Evolutionary conservation across 1,140 invertebrate genomes (phyloP), one percentile per base, ranked within the genome.

Genomic region (Papilio glaucus): DNA sequence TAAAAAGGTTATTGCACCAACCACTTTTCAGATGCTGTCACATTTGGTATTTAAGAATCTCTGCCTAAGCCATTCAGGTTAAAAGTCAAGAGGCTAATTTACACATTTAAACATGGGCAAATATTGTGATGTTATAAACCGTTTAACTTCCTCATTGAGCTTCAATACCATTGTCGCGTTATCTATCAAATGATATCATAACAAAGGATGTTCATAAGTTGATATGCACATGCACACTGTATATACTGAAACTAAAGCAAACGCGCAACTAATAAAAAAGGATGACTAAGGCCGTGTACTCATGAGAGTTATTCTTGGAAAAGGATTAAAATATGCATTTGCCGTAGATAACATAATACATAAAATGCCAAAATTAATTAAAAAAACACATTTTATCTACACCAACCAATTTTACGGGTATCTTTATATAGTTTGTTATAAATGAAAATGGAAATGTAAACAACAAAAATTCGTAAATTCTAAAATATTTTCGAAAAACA

Each of bases 241-340:
- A 39, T 38, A 39, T 21, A 38, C 39, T 38, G 39, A 12, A n/a
- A 38, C 62, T 65, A 21, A 65, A 65, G n/a, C 15, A 39, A 65
- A 65, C 62, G 62, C 62, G n/a, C 62, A 21, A 10, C 7, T 33
- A 65, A 65, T 41, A 41, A 65, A 65, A 65, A 65, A 33, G 29
- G 33, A 63, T 8, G 9, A 13, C 62, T 21, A 41, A 65, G 39
- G 37, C 62, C 6, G 10, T 18, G 37, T 12, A 39, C 37, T 39
- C 62, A 38, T n/a, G n/a, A n/a, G n/a, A n/a, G n/a, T n/a, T n/a
- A n/a, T n/a, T n/a, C n/a, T n/a, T n/a, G n/a, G n/a, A n/a, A n/a
- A n/a, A n/a, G n/a, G n/a, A n/a, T n/a, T n/a, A n/a, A n/a, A n/a
- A n/a, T n/a, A n/a, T n/a, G n/a, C n/a, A n/a, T n/a, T n/a, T n/a